Percentiles rank a stretch among this genome's conserved stretches.
These are phyloP conservation scores for Harpalus rubripes DNA, from an alignment of 2,888 invertebrate genomes.

Conservation along the genomic window DNA sequence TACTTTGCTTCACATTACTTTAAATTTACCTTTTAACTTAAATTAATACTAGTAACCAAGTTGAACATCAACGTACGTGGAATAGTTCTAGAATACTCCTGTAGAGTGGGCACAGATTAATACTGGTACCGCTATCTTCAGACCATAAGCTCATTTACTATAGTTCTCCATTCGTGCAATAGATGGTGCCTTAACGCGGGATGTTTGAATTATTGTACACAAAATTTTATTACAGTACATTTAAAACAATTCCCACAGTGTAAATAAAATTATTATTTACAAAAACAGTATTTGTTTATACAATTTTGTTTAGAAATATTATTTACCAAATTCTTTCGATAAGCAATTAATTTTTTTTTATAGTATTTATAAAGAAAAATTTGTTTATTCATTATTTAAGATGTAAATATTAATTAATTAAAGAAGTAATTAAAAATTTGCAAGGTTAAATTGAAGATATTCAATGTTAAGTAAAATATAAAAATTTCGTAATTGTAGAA, in stretches of 20 bases:
- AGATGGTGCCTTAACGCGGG: conserved; percentile 8
- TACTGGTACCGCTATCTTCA: conserved; percentile 30
- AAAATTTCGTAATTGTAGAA: conserved; percentile 20
- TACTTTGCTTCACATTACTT: conserved; percentile 23
- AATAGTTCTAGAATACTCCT: conserved; percentile 52
- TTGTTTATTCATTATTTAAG: background rate
- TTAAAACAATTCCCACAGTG: background rate
- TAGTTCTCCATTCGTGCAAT: background rate
- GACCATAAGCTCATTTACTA: background rate
- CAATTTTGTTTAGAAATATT: background rate
- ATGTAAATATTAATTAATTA: background rate
- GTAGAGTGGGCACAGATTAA: conserved; percentile 20
- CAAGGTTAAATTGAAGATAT: conserved; percentile 17
- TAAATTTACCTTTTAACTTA: conserved; percentile 57
- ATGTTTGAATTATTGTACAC: background rate
- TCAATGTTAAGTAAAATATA: conserved; percentile 2
- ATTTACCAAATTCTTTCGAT: conserved; percentile 11
- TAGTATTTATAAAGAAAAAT: background rate
- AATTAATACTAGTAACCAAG: conserved; percentile 65
- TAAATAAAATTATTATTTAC: conserved; percentile 1
- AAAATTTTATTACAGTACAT: background rate
- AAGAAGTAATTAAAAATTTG: background rate
- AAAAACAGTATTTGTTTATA: background rate
- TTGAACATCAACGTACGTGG: conserved; percentile 64
- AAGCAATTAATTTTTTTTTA: too few relatives aligned